phyloP scores from a whole-genome alignment of 2,888 invertebrate genomes.

The Apotomis capreana region DNA sequence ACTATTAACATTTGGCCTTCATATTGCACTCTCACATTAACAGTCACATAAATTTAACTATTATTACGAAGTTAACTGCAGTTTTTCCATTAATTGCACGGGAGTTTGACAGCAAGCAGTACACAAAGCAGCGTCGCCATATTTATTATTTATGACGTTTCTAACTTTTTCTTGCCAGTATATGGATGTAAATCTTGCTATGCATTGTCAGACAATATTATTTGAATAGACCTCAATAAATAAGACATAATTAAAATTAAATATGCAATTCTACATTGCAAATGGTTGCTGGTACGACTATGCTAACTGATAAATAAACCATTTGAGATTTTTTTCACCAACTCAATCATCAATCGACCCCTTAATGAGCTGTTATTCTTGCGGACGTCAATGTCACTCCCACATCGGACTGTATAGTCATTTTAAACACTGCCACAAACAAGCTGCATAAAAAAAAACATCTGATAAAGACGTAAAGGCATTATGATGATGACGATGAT shows the following conservation, averaged over 20 bases:
- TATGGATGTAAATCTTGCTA: background rate
- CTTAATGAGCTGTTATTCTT: no score
- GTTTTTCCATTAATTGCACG: conserved; percentile 46
- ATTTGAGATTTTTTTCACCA: no score
- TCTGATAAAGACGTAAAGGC: no score
- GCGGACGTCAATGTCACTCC: no score
- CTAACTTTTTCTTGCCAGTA: conserved; percentile 14
- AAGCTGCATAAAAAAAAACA: no score
- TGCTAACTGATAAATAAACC: no score
- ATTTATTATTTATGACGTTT: conserved; percentile 48
- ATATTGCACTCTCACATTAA: conserved; percentile 45
- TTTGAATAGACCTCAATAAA: background rate
- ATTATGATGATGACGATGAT: background rate
- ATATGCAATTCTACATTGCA: no score
- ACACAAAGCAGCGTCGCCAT: conserved; percentile 59
- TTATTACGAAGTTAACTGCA: conserved; percentile 46
- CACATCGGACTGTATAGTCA: no score
- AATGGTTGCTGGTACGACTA: no score
- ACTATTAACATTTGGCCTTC: conserved; percentile 49
- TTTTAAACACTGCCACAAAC: no score
- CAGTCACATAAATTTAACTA: conserved; percentile 40
- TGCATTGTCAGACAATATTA: background rate
- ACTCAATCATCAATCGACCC: no score
- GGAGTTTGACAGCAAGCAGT: conserved; percentile 49
- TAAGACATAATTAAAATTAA: background rate